Evolutionary conservation across 2,113 vertebrate species (phyloP).

Genomic region (Ascaphus truei): DNA sequence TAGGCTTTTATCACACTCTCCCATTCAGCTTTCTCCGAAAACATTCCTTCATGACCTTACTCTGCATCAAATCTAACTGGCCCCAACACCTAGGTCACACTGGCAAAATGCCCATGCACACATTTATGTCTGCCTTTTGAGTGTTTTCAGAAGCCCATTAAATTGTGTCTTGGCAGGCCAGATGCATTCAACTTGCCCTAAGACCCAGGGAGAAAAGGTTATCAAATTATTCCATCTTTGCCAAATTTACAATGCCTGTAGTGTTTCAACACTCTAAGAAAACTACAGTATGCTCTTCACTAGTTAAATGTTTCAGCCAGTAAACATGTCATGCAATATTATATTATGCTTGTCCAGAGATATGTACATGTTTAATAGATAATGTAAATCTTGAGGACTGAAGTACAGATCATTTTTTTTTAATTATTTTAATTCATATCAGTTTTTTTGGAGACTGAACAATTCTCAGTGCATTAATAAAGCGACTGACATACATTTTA

Average conservation of each 20-base stretch:
- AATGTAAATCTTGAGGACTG: no score
- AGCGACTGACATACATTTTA: conserved; percentile 25
- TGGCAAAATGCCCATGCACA: conserved; percentile 77
- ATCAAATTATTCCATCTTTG: conserved; percentile 73
- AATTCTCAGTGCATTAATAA: conserved; percentile 36
- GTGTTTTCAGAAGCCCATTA: conserved; percentile 86
- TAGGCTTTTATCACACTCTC: conserved; percentile 48
- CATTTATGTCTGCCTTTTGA: conserved; percentile 80
- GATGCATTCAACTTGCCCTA: conserved; percentile 71
- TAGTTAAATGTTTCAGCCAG: conserved; percentile 55
- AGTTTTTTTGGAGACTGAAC: conserved; percentile 31
- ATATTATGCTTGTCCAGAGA: conserved; percentile 48
- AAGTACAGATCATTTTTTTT: background rate
- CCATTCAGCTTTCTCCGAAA: conserved; percentile 64
- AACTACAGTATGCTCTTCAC: conserved; percentile 43
- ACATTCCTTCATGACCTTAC: conserved; percentile 70
- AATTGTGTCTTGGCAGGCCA: conserved; percentile 77
- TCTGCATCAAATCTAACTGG: conserved; percentile 69
- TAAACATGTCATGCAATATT: conserved; percentile 59
- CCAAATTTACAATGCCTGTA: conserved; percentile 54
- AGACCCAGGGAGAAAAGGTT: conserved; percentile 71
- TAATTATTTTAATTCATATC: background rate
- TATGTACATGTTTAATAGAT: no score
- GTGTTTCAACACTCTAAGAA: conserved; percentile 44
- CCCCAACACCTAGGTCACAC: conserved; percentile 62